Evolutionary conservation across 2,113 vertebrate genomes (phyloP), one percentile per base, ranked within the genome.

Genomic region (Polypterus senegalus): DNA sequence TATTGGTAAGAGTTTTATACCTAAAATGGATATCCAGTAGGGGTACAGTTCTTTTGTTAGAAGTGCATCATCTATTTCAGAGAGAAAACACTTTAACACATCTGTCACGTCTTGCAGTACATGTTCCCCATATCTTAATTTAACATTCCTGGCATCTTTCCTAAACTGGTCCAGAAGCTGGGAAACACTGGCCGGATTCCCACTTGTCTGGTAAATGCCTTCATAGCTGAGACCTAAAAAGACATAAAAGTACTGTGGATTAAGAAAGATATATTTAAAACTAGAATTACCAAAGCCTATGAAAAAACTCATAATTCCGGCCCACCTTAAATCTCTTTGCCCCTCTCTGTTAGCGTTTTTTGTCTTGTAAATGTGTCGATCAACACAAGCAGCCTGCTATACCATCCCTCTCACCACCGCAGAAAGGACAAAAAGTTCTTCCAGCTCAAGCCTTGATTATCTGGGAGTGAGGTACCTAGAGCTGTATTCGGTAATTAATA

Each of bases 1-100:
- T 27, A 27, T 52, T 52, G 10, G 51, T 52, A 52, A 49, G 4
- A 64, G 27, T 27, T 58, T 58, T 55, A 65, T 83, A 96, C 94
- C 94, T 79, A 96, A 81, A 4, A 87, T 88, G 9, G 93, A 90
- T 69, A 96, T 89, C 94, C 96, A 98, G 65, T 93, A 98, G 0
- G 96, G 96, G 71, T 98, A 98, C 46, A 97, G 90, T 76, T 97
- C 92, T 77, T 98, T 98, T 60, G 89, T 86, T 64, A 97, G 86
- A 52, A 97, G 81, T 0, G 96, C 96, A 44, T 97, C 92, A 48
- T 97, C 92, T 7, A 85, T 79, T 54, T 91, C 82, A 59, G 76
- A 88, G 59, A 98, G 76, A 68, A 98, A 98, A 59, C 65, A 74
- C 77, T 94, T 97, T 72, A 98, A 72, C 5, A 90, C 88, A 46